These are phyloP conservation scores for Thera britannica DNA, from an alignment of 2,888 invertebrate species.

Conservation along the genomic window DNA sequence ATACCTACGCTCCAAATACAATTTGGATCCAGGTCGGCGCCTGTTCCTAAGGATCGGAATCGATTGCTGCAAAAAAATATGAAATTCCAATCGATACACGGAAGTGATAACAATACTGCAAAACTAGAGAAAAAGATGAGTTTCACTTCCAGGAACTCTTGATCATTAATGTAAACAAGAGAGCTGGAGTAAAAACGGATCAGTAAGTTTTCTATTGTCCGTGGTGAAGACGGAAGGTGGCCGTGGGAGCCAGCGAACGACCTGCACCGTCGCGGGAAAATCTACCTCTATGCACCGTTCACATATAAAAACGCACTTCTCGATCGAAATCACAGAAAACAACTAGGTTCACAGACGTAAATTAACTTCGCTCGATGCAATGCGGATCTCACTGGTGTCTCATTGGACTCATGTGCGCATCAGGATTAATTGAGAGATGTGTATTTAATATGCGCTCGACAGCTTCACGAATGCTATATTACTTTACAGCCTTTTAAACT, in stretches of 20 bases:
- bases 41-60: constrained; percentile 62
- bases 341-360: constrained; percentile 41
- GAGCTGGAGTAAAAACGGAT: constrained; percentile 69
- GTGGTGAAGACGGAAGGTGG: constrained; percentile 71
- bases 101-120: constrained; percentile 69
- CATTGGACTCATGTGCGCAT: constrained; percentile 50
- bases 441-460: constrained; percentile 41
- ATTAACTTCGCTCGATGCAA: constrained; percentile 37
- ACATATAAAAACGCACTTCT: constrained; percentile 51
- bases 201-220: constrained; percentile 74
- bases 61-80: constrained; percentile 59
- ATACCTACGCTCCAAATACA: constrained; percentile 54
- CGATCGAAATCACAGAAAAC: constrained; percentile 47
- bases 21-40: constrained; percentile 63
- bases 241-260: constrained; percentile 72
- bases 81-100: constrained; percentile 52
- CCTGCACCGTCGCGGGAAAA: constrained; percentile 73
- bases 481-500: constrained; percentile 57
- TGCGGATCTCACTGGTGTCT: constrained; percentile 47
- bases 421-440: constrained; percentile 54
- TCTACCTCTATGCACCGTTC: constrained; percentile 58
- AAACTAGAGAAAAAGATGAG: constrained; percentile 67
- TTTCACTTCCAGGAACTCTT: constrained; percentile 76
- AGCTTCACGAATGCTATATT: constrained; percentile 53
- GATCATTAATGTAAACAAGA: constrained; percentile 72